Evolutionary conservation across 2,888 invertebrate species (phyloP).

Genomic region (Dasysyrphus albostriatus): DNA sequence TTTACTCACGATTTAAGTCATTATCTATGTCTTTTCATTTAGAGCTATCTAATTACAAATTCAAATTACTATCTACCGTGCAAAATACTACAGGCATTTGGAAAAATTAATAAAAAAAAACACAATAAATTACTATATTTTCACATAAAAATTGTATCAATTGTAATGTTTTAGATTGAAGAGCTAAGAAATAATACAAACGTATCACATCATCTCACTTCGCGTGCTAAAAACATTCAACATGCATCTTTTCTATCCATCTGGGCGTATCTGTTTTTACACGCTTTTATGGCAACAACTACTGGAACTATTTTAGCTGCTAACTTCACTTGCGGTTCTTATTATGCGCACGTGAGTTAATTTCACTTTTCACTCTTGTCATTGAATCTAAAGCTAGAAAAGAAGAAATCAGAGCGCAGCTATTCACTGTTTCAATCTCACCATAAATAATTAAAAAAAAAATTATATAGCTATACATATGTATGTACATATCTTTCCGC

Average conservation of each 20-base stretch:
- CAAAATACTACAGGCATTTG: slow-evolving; percentile 5
- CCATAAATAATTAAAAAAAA: background rate
- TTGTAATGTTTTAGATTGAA: background rate
- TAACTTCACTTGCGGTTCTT: slow-evolving; percentile 54
- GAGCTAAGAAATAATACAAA: too few relatives aligned
- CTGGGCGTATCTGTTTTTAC: slow-evolving; percentile 19
- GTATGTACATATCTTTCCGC: slow-evolving; percentile 43
- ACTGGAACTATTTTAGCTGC: slow-evolving; percentile 52
- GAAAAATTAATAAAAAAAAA: slow-evolving; percentile 9
- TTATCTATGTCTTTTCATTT: slow-evolving; percentile 53
- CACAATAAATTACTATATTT: background rate
- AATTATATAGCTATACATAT: too few relatives aligned
- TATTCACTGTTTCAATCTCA: slow-evolving; percentile 2
- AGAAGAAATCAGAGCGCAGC: slow-evolving; percentile 61
- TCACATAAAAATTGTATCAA: slow-evolving; percentile 14
- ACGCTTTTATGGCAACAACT: slow-evolving; percentile 31
- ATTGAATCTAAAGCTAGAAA: slow-evolving; percentile 21
- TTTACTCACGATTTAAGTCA: slow-evolving; percentile 58
- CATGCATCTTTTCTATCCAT: slow-evolving; percentile 11
- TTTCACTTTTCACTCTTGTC: slow-evolving; percentile 69
- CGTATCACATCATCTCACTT: slow-evolving; percentile 8
- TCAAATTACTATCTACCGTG: slow-evolving; percentile 38
- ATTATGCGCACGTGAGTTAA: slow-evolving; percentile 67
- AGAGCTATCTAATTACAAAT: slow-evolving; percentile 51
- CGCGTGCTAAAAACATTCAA: slow-evolving; percentile 38